A percentile compares a stretch with the other conserved stretches of the same genome.
Evolutionary conservation across 2,888 invertebrate genomes (phyloP).

Genomic region (Drosophila kuntzei): DNA sequence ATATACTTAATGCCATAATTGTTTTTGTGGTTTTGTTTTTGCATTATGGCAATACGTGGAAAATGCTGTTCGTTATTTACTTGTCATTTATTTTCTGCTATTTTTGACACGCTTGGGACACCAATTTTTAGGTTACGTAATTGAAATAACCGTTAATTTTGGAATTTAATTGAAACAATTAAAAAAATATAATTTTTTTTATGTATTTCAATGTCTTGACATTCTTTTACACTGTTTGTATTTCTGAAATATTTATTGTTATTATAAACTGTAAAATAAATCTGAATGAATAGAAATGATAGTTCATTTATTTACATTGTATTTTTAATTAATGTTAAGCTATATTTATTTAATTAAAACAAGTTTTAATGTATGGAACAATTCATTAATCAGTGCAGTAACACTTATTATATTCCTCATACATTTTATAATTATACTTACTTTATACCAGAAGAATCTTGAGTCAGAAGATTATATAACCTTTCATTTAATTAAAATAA

Average conservation of each 20-base stretch:
- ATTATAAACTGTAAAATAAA: background rate
- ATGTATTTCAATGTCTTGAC: background rate
- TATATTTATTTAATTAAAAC: background rate
- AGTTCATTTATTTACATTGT: background rate
- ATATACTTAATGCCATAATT: conserved; percentile 44
- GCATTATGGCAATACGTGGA: conserved; percentile 23
- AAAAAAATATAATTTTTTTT: background rate
- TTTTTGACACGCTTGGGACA: conserved; percentile 14
- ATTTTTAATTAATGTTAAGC: too few relatives aligned
- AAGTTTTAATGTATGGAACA: background rate
- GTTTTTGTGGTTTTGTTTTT: conserved; percentile 14
- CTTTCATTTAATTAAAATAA: background rate
- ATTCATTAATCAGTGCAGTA: background rate
- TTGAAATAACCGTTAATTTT: conserved; percentile 18
- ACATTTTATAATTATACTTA: background rate
- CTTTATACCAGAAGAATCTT: background rate
- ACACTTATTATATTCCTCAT: background rate
- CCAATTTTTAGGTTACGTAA: conserved; percentile 5
- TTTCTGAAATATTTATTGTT: background rate
- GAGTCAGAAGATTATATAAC: background rate
- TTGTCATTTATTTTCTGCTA: background rate
- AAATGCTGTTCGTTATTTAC: conserved; percentile 10
- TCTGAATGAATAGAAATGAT: background rate
- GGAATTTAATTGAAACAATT: background rate
- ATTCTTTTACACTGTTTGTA: background rate